Evolutionary conservation across 2,797 vertebrate species (phyloP), one percentile per base, ranked within the genome.

Genomic region (Peromyscus aztecus): DNA sequence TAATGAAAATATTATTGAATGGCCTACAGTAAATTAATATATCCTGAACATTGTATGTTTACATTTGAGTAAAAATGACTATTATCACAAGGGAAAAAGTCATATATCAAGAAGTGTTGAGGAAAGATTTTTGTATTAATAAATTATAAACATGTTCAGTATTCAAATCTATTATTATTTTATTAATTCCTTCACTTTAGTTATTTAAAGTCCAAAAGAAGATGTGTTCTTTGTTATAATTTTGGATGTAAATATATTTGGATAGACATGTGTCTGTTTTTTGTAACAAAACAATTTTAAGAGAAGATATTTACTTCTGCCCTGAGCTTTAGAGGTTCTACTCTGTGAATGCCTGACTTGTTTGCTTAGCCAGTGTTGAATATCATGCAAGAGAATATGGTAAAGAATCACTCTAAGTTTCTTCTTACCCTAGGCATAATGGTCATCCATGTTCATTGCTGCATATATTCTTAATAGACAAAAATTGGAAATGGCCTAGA

Each of bases 131-230:
- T 8, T 73, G 29, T 8, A 75, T 80, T 84, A 57, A 4, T 73
- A 78, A 85, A n/a, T 65, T 46, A 46, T 9, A 80, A 84, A 84
- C 34, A 49, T 16, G 65, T 63, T 91, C 7, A 31, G 0, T 49
- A 63, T 21, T 82, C 9, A 63, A 2, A 46, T 65, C 1, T 19
- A 69, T 49, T 57, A 31, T 49, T 89, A 29, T 59, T 90, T 90
- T 83, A 49, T 78, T 63, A 69, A 24, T 23, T 46, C 31, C 5
- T 27, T 76, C 59, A 71, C 37, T 71, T 93, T 31, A 71, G 40
- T 6, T 87, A 37, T 90, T 94, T 91, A 71, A 59, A 71, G 91
- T 81, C 1, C 1, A 91, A 83, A 78, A n/a, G 23, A 78, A 40
- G 4, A 46, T 87, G 3, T 61, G 2, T 34, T 83, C 57, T 6